Evolutionary conservation across 1,140 invertebrate genomes (phyloP).

Genomic region (Zaprionus ghesquierei): DNA sequence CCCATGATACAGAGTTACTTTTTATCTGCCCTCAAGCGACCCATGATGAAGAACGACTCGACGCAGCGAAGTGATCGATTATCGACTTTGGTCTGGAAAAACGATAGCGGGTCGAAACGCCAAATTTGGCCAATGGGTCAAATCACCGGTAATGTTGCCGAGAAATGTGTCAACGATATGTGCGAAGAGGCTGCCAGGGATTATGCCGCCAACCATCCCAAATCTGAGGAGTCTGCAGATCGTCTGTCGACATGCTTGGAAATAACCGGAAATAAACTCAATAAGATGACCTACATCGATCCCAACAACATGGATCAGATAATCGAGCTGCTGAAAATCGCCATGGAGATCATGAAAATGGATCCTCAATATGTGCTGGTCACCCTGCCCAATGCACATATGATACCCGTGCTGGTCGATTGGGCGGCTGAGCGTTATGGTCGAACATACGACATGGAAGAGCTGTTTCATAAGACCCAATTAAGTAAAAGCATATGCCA

Average conservation of each 20-base stretch:
- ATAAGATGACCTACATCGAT: slow-evolving; percentile 36
- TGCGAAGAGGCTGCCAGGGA: neutral
- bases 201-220: neutral
- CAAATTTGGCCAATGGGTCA: no score
- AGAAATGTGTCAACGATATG: slow-evolving; percentile 1
- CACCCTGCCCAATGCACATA: slow-evolving; percentile 68
- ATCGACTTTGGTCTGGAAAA: neutral
- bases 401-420: slow-evolving; percentile 55
- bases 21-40: slow-evolving; percentile 19
- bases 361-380: slow-evolving; percentile 67
- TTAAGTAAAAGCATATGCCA: neutral
- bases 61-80: neutral
- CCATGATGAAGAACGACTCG: neutral
- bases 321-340: slow-evolving; percentile 47
- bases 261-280: neutral
- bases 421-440: slow-evolving; percentile 69
- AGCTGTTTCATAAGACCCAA: slow-evolving; percentile 8
- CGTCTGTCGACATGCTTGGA: neutral
- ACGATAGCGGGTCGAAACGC: no score
- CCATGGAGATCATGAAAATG: slow-evolving; percentile 30
- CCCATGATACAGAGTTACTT: slow-evolving; percentile 26
- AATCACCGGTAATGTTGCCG: no score
- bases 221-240: neutral
- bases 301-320: slow-evolving; percentile 51
- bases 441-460: slow-evolving; percentile 31